Conservation (phyloP, 2,113 vertebrate genomes). For the Gymnarchus niloticus region DNA sequence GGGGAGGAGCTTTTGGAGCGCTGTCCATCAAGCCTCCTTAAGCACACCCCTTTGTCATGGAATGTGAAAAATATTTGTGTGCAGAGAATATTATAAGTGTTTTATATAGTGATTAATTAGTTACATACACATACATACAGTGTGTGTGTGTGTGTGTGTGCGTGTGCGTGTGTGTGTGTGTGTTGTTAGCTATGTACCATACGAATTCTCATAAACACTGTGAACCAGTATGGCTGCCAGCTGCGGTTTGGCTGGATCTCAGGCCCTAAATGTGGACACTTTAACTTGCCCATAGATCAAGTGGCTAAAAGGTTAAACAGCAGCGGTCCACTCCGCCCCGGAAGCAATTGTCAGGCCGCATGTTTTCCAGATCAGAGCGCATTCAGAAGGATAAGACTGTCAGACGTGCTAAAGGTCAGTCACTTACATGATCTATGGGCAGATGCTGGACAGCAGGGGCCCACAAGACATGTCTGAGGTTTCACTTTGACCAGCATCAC, state of each 20-base stretch:
- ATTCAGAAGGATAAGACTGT: conserved; percentile 34
- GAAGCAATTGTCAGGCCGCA: conserved; percentile 44
- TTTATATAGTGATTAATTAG: too few relatives aligned
- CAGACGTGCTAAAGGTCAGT: conserved; percentile 54
- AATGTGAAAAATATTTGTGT: too few relatives aligned
- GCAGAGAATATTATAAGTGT: too few relatives aligned
- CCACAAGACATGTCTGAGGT: conserved; percentile 39
- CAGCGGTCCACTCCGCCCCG: conserved; percentile 29
- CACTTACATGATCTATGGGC: conserved; percentile 60
- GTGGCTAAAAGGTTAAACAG: conserved; percentile 34
- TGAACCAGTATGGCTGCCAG: not conserved
- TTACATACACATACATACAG: too few relatives aligned
- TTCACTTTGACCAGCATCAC: conserved; percentile 41
- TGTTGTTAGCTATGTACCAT: too few relatives aligned
- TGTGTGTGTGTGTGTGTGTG: not conserved
- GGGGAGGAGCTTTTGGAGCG: not conserved
- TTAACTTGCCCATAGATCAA: conserved; percentile 6
- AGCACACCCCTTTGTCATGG: too few relatives aligned
- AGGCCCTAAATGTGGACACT: conserved; percentile 9
- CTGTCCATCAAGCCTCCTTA: not conserved
- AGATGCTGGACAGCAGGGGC: conserved; percentile 36
- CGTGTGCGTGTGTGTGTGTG: too few relatives aligned
- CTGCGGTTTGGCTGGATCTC: not conserved
- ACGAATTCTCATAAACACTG: too few relatives aligned
- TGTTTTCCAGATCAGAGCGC: conserved; percentile 24